These are phyloP conservation scores for Anguilla pacifica DNA, from an alignment of 2,797 vertebrate species.

Conservation along the genomic window DNA sequence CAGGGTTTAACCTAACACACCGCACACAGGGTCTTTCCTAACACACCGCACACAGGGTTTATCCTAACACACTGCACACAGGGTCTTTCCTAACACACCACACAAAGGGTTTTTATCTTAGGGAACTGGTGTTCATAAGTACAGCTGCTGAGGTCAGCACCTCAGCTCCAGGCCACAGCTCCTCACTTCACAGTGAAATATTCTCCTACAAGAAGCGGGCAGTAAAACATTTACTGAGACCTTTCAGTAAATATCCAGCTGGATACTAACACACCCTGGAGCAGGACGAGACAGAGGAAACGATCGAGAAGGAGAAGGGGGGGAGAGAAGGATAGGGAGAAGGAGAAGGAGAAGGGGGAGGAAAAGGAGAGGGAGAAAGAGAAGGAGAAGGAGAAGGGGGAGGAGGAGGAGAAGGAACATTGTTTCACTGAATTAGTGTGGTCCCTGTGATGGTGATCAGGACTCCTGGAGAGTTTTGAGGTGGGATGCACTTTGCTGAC, in stretches of 20 bases:
- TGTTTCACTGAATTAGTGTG: not conserved
- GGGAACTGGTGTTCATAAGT: not conserved
- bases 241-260: not conserved
- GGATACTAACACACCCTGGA: too few relatives aligned
- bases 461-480: not conserved
- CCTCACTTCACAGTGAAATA: not conserved
- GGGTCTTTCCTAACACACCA: too few relatives aligned
- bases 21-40: too few relatives aligned
- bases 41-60: too few relatives aligned
- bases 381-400: not conserved
- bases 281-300: too few relatives aligned
- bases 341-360: too few relatives aligned
- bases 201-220: not conserved
- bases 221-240: not conserved
- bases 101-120: not conserved
- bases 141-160: not conserved
- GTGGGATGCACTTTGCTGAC: not conserved
- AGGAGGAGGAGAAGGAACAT: not conserved
- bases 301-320: too few relatives aligned
- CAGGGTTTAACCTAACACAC: too few relatives aligned
- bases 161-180: not conserved
- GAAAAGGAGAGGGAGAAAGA: not conserved
- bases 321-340: too few relatives aligned
- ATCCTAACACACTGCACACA: too few relatives aligned
- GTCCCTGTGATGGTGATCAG: too few relatives aligned